A percentile compares a stretch with the other conserved stretches of the same genome.
Conservation (phyloP, 2,113 vertebrate species). For the Planiliza haematocheilus region DNA sequence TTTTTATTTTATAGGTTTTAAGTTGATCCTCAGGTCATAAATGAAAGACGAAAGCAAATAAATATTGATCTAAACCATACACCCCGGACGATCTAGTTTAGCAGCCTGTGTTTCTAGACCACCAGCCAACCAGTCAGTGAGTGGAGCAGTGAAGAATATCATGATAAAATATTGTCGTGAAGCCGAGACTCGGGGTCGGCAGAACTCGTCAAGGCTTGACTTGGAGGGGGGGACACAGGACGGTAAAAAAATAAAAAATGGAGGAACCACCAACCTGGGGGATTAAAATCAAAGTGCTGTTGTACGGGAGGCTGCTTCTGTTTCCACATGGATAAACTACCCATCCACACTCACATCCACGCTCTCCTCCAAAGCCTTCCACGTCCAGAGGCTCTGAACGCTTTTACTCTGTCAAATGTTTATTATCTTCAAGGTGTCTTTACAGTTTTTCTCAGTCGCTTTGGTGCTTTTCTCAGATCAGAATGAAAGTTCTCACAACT, state of each 20-base stretch:
- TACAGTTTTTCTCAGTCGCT: too few relatives aligned
- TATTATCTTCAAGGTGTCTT: conserved; percentile 12
- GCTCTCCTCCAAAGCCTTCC: not conserved
- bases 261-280: conserved; percentile 95
- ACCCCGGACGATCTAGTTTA: not conserved
- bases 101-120: conserved; percentile 14
- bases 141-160: conserved; percentile 90
- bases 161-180: conserved; percentile 94
- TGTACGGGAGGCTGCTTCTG: conserved; percentile 78
- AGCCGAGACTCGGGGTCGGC: conserved; percentile 90
- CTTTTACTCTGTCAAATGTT: not conserved
- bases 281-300: conserved; percentile 86
- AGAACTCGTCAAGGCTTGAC: too few relatives aligned
- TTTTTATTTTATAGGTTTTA: too few relatives aligned
- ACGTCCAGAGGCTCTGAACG: not conserved
- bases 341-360: conserved; percentile 5
- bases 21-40: too few relatives aligned
- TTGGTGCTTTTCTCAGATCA: too few relatives aligned
- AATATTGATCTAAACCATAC: not conserved
- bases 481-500: too few relatives aligned
- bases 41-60: too few relatives aligned
- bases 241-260: conserved; percentile 90
- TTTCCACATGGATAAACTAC: conserved; percentile 83
- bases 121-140: conserved; percentile 55
- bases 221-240: conserved; percentile 68